Conservation (phyloP, 2,888 invertebrate genomes). For the Xylota sylvarum region DNA sequence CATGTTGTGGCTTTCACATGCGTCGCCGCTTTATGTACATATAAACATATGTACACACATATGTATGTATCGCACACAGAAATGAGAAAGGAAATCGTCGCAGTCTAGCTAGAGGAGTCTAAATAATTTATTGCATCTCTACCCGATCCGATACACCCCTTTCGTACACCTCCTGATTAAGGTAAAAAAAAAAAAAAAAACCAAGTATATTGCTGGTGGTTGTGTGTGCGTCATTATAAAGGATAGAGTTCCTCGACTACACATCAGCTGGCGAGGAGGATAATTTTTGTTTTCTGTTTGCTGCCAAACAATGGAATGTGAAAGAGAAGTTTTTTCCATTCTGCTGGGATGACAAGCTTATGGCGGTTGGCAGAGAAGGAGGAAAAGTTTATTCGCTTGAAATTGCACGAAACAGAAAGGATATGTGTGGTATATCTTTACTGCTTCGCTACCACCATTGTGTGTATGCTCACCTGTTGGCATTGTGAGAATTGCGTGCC, state of each 20-base stretch:
- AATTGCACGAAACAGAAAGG: conserved; percentile 41
- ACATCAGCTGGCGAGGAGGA: conserved; percentile 18
- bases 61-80: background rate
- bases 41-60: background rate
- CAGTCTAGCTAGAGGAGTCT: conserved; percentile 4
- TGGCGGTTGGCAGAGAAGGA: background rate
- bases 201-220: background rate
- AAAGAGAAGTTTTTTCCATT: conserved; percentile 42
- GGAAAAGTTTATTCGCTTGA: conserved; percentile 58
- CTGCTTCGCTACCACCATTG: conserved; percentile 1
- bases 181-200: conserved; percentile 15
- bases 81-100: conserved; percentile 19
- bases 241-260: conserved; percentile 49
- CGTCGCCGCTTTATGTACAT: conserved; percentile 13
- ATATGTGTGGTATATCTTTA: conserved; percentile 43
- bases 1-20: background rate
- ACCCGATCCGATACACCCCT: background rate
- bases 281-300: conserved; percentile 36
- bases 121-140: conserved; percentile 33
- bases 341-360: conserved; percentile 38
- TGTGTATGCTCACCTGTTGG: conserved; percentile 65
- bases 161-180: conserved; percentile 43
- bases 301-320: conserved; percentile 51
- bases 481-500: conserved; percentile 21
- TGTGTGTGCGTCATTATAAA: conserved; percentile 49